Percentiles rank a stretch among this genome's conserved stretches.
Evolutionary conservation across 2,888 invertebrate species (phyloP).

Genomic region (Cheilosia pagana): DNA sequence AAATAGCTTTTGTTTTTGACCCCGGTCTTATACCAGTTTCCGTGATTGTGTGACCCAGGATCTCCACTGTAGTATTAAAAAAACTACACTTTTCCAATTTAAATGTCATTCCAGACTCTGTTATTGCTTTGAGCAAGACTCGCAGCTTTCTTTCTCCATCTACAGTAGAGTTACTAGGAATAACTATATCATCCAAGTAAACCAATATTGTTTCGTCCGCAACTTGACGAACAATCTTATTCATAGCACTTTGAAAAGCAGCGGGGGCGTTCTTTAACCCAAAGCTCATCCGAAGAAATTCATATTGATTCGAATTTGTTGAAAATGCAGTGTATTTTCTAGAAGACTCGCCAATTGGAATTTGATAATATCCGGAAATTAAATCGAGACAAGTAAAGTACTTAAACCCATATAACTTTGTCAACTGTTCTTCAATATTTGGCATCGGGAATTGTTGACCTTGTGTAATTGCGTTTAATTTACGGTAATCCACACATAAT

Average conservation of each 20-base stretch:
- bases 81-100: conserved; percentile 37
- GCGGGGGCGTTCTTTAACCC: conserved; percentile 33
- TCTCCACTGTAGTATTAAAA: conserved; percentile 2
- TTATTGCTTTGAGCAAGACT: conserved; percentile 2
- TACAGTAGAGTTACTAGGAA: conserved; percentile 5
- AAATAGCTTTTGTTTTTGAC: conserved; percentile 17
- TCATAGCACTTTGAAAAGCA: conserved; percentile 25
- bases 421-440: conserved; percentile 23
- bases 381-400: conserved; percentile 32
- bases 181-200: conserved; percentile 21
- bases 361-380: conserved; percentile 37
- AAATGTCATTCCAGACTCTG: conserved; percentile 35
- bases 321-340: conserved; percentile 36
- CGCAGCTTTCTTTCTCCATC: conserved; percentile 33
- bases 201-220: conserved; percentile 16
- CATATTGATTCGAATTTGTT: conserved; percentile 21
- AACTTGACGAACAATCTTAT: conserved; percentile 4
- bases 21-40: conserved; percentile 15
- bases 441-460: conserved; percentile 36
- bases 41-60: conserved; percentile 17
- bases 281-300: conserved; percentile 30
- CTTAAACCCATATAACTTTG: conserved; percentile 19
- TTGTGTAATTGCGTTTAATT: conserved; percentile 13
- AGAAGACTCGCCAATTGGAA: conserved; percentile 9
- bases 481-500: too few species aligned